A percentile compares a stretch with the other conserved stretches of the same genome.
phyloP scores from a whole-genome alignment of 2,888 invertebrate genomes.

The Ectemnius lituratus region DNA sequence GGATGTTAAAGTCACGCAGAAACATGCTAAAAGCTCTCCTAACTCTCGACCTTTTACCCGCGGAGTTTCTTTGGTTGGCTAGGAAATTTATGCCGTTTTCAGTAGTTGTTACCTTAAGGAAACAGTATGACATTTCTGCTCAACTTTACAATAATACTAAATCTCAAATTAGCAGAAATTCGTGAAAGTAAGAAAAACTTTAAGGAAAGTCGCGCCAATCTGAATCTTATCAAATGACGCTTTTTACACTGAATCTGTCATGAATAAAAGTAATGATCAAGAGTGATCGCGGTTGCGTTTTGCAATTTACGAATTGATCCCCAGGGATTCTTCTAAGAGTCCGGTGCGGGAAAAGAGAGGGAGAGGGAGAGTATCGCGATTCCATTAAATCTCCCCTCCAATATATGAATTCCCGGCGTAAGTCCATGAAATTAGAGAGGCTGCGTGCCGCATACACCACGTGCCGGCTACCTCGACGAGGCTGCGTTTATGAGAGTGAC shows the following conservation, averaged over 20 bases:
- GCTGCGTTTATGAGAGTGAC: conserved; percentile 4
- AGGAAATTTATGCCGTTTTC: background rate
- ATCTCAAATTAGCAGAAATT: no score
- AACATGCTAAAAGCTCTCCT: background rate
- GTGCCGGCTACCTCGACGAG: background rate
- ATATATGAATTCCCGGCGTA: conserved; percentile 48
- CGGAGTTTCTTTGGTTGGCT: conserved; percentile 40
- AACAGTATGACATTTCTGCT: no score
- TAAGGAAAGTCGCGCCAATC: no score
- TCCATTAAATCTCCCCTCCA: conserved; percentile 36
- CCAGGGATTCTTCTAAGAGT: background rate
- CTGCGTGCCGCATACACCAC: conserved; percentile 35
- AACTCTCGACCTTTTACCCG: background rate
- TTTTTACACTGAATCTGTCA: no score
- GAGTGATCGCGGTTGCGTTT: no score
- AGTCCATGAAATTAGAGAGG: conserved; percentile 43
- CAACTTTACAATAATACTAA: no score
- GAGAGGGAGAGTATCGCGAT: conserved; percentile 33
- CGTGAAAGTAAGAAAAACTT: no score
- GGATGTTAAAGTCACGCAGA: background rate
- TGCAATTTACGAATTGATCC: conserved; percentile 32
- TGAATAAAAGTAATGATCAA: no score
- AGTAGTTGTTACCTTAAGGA: no score
- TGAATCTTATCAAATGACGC: no score
- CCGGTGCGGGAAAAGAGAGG: background rate